Percentiles rank a stretch among this genome's conserved stretches.
Evolutionary conservation across 2,797 vertebrate genomes (phyloP).

Genomic region (Lithobates sylvaticus): DNA sequence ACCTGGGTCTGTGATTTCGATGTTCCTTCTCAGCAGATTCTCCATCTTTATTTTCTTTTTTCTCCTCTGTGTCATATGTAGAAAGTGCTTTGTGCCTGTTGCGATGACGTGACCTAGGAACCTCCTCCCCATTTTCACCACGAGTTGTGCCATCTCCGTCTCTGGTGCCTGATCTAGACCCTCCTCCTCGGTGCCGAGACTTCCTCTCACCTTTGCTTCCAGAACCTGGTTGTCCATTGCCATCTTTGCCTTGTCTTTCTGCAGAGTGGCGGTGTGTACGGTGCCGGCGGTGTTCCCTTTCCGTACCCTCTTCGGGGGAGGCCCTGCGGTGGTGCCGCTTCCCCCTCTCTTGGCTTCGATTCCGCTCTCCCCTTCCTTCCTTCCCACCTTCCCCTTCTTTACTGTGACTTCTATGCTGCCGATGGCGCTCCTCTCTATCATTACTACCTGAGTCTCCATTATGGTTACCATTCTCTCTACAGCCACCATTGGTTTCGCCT

Average conservation of each 20-base stretch:
- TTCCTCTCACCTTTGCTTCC: constrained; percentile 78
- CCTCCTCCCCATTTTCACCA: constrained; percentile 80
- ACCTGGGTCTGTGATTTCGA: constrained; percentile 79
- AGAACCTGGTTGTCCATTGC: constrained; percentile 77
- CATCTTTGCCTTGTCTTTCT: constrained; percentile 78
- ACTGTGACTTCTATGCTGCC: constrained; percentile 84
- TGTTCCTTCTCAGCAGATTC: constrained; percentile 70
- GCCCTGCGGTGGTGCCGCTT: constrained; percentile 76
- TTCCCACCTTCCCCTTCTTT: constrained; percentile 80
- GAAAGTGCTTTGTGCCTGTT: constrained; percentile 78
- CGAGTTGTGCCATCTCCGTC: constrained; percentile 74
- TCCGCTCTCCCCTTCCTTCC: constrained; percentile 77
- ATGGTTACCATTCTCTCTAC: constrained; percentile 73
- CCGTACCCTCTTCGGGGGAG: constrained; percentile 78
- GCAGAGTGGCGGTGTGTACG: constrained; percentile 74
- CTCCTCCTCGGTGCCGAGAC: constrained; percentile 82
- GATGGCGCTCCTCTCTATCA: constrained; percentile 77
- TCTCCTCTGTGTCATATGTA: constrained; percentile 76
- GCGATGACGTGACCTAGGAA: constrained; percentile 76
- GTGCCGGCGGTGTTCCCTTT: constrained; percentile 77
- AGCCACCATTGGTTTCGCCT: constrained; percentile 72
- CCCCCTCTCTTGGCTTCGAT: constrained; percentile 76
- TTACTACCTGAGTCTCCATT: constrained; percentile 68
- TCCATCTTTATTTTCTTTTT: constrained; percentile 74
- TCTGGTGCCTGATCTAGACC: constrained; percentile 74